Conservation (phyloP, 2,113 vertebrate genomes). For the Oryzias curvinotus region DNA sequence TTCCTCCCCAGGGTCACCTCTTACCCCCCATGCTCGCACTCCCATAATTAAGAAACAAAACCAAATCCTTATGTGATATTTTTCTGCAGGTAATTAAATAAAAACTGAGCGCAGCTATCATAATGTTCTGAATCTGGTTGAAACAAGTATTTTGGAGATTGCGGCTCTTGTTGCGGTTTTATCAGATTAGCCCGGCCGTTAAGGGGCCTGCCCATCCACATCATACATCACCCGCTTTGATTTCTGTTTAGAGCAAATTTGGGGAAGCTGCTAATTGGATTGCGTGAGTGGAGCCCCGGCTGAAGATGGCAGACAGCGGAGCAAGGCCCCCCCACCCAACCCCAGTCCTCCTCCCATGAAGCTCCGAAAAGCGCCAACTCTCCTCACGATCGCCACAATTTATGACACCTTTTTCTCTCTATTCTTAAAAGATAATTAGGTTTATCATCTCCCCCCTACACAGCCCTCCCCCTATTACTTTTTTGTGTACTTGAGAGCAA, state of each 20-base stretch:
- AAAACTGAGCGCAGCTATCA: constrained; percentile 65
- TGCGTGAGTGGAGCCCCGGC: constrained; percentile 55
- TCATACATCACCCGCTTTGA: constrained; percentile 71
- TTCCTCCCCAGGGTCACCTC: constrained; percentile 16
- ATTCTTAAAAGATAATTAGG: constrained; percentile 77
- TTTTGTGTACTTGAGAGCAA: constrained; percentile 72
- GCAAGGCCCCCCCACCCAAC: constrained; percentile 39
- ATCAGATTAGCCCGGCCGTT: constrained; percentile 60
- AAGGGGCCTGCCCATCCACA: constrained; percentile 52
- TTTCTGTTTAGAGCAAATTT: constrained; percentile 64
- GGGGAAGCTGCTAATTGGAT: constrained; percentile 68
- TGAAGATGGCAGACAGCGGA: constrained; percentile 66
- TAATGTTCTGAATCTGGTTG: constrained; percentile 51
- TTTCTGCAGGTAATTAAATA: constrained; percentile 64
- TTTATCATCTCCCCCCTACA: constrained; percentile 62
- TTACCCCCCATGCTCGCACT: constrained; percentile 22
- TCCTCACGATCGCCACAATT: constrained; percentile 64
- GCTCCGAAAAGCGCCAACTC: constrained; percentile 53
- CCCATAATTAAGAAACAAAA: constrained; percentile 45
- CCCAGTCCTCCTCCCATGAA: constrained; percentile 48
- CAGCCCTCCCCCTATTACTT: constrained; percentile 41
- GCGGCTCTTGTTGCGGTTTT: constrained; percentile 43
- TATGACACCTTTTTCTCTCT: constrained; percentile 66
- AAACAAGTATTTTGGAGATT: constrained; percentile 61
- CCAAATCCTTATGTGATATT: constrained; percentile 59